Evolutionary conservation across 2,888 invertebrate species (phyloP), one percentile per base, ranked within the genome.

Genomic region (Sisyra terminalis): DNA sequence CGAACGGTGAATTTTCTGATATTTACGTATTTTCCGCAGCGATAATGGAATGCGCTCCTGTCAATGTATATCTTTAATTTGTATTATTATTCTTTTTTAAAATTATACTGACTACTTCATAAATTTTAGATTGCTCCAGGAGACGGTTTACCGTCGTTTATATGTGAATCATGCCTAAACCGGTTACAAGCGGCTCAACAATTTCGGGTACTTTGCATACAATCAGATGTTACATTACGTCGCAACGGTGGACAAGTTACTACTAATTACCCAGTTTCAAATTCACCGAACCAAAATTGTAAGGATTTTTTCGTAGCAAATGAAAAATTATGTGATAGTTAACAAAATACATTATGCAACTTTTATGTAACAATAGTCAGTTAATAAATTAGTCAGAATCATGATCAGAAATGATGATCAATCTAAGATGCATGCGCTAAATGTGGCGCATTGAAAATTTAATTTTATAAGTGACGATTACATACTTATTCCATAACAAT

Each of bases 111-210:
- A 11, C 8, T 34, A 8, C 11, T 15, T 15, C 13, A 15, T 30
- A 10, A 30, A 9, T 30, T 40, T 15, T 32, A 41, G 41, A 41
- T 41, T 32, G 30, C 15, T 11, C 41, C 18, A 11, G 41, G 41
- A 10, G 41, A 41, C 18, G 32, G 30, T 16, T 34, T 41, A 16
- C 35, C 41, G 14, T 32, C 41, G 1, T 16, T 41, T 14, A 41
- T 41, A 13, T 41, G 41, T 8, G 41, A 41, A 34, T 34, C 30
- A 10, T 41, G 41, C 13, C 18, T 41, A 16, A 41, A 41, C 34
- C 41, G 41, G n/a, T 18, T 41, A 35, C 41, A 41, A 41, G 41
- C 41, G 3, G 41, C 41, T 16, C 41, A 41, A 34, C 41, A 41
- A 16, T 41, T 41, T 32, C 32, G 41, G 10, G 41, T 41, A 3